Evolutionary conservation across 2,113 vertebrate species (phyloP).

Genomic region (Lophura nycthemera): DNA sequence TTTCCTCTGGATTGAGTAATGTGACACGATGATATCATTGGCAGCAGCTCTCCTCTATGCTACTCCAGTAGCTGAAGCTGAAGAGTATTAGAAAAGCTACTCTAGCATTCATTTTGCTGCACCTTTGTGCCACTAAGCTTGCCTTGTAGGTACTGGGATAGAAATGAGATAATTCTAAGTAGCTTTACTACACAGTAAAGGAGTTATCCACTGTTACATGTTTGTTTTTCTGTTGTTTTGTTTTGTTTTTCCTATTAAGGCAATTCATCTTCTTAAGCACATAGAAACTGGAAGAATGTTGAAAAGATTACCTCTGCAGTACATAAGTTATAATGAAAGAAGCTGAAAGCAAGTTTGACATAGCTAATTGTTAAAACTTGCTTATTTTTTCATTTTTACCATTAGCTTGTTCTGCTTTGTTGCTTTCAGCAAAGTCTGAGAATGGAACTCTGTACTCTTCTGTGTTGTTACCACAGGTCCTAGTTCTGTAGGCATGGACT

Average conservation of each 20-base stretch:
- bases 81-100: neutral
- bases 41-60: neutral
- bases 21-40: neutral
- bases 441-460: neutral
- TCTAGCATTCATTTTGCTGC: neutral
- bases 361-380: neutral
- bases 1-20: neutral
- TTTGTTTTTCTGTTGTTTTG: neutral
- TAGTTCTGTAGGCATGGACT: conserved; percentile 88
- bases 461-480: conserved; percentile 80
- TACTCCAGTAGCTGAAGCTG: neutral
- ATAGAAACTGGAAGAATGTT: neutral
- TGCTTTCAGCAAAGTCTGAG: neutral
- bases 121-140: neutral
- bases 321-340: neutral
- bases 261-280: neutral
- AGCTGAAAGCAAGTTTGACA: neutral
- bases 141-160: neutral
- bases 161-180: neutral
- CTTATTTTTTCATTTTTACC: neutral
- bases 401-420: neutral
- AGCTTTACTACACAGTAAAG: neutral
- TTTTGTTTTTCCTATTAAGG: neutral
- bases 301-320: neutral
- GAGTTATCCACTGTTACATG: neutral